These are phyloP conservation scores for Homarus americanus DNA, from an alignment of 1,140 invertebrate genomes.

Conservation along the genomic window DNA sequence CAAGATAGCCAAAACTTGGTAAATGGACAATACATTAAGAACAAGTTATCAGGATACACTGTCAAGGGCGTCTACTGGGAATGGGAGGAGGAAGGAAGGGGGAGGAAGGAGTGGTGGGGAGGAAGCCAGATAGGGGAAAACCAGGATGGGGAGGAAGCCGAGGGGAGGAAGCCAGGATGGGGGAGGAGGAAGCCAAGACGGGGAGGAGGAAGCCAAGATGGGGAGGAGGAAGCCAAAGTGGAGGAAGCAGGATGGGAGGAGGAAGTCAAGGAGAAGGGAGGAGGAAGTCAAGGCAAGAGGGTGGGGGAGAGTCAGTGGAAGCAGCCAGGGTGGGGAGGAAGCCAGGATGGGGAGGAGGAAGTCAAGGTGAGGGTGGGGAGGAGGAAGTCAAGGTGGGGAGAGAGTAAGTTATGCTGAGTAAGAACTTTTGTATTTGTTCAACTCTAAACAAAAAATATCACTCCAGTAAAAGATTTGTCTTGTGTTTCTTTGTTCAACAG, in stretches of 20 bases:
- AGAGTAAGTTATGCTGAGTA: not conserved
- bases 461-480: no score
- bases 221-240: no score
- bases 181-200: not conserved
- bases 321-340: not conserved
- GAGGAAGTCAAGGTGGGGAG: not conserved
- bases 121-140: not conserved
- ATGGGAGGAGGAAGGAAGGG: not conserved
- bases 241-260: no score
- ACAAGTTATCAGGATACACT: not conserved
- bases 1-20: not conserved
- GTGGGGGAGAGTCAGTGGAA: not conserved
- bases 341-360: not conserved
- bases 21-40: not conserved
- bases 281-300: no score
- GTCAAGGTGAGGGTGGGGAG: no score
- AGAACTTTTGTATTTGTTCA: no score
- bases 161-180: not conserved
- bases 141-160: not conserved
- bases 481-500: no score
- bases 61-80: not conserved
- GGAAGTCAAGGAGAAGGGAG: no score
- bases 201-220: no score
- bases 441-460: no score
- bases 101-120: not conserved